These are phyloP conservation scores for Caiman crocodilus DNA, from an alignment of 2,797 vertebrate species.

Conservation along the genomic window DNA sequence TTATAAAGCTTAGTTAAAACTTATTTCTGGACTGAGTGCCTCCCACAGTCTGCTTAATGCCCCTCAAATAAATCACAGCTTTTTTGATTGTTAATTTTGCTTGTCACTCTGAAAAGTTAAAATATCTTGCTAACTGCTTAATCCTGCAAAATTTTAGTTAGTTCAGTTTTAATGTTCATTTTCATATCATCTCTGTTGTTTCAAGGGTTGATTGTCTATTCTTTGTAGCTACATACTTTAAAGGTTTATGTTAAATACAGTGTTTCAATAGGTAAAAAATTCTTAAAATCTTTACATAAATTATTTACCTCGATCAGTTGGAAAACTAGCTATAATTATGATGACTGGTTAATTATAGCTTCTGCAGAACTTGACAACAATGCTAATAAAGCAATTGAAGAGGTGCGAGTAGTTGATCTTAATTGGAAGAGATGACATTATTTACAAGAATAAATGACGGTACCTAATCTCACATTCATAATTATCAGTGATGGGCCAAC, in stretches of 20 bases:
- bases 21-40: constrained; percentile 17
- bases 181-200: constrained; percentile 3
- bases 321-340: constrained; percentile 72
- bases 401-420: constrained; percentile 74
- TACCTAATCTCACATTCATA: constrained; percentile 74
- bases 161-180: background rate
- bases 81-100: constrained; percentile 7
- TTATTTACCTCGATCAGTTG: constrained; percentile 68
- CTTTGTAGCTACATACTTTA: constrained; percentile 19
- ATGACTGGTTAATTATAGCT: constrained; percentile 78
- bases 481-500: constrained; percentile 74
- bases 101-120: background rate
- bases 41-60: background rate
- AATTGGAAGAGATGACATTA: constrained; percentile 81
- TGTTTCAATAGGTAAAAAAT: constrained; percentile 50
- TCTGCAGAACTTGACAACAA: constrained; percentile 74
- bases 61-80: background rate
- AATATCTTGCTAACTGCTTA: background rate
- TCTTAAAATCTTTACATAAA: constrained; percentile 53
- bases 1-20: constrained; percentile 29
- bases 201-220: constrained; percentile 21
- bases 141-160: background rate
- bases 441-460: constrained; percentile 79
- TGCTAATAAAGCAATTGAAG: constrained; percentile 73
- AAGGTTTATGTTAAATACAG: constrained; percentile 40